These are phyloP conservation scores for Drosophila sp. DNA, from an alignment of 1,140 invertebrate species.

Conservation along the genomic window DNA sequence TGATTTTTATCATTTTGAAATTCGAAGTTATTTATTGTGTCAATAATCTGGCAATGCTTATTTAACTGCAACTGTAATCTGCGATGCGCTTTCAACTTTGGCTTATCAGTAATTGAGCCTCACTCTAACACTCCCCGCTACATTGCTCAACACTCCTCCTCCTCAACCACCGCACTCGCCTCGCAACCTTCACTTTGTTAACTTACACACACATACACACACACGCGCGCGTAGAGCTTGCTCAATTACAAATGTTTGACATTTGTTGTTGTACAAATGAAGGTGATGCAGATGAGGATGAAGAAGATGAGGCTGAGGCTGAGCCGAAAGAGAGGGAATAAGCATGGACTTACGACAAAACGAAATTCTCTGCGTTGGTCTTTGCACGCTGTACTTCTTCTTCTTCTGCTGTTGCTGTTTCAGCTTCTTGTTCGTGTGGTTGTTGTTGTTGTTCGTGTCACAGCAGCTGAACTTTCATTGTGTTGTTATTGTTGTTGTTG, in stretches of 20 bases:
- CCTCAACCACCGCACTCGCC: no score
- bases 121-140: no score
- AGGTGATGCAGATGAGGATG: background rate
- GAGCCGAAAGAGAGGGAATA: slow-evolving; percentile 3
- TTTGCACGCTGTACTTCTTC: slow-evolving; percentile 15
- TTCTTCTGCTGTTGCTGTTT: slow-evolving; percentile 32
- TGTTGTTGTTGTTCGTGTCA: slow-evolving; percentile 49
- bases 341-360: slow-evolving; percentile 34
- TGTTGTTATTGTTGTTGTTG: slow-evolving; percentile 24
- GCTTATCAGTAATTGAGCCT: slow-evolving; percentile 5
- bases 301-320: no score
- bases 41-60: no score
- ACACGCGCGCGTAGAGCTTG: background rate
- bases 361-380: slow-evolving; percentile 40
- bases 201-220: background rate
- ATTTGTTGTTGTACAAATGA: background rate
- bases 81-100: background rate
- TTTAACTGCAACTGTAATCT: slow-evolving; percentile 12
- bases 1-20: no score
- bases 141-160: no score
- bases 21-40: no score
- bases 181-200: no score
- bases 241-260: background rate
- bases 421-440: slow-evolving; percentile 23
- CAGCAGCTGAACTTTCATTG: slow-evolving; percentile 45